phyloP scores from a whole-genome alignment of 2,797 vertebrate species.

The Tangara arthus region DNA sequence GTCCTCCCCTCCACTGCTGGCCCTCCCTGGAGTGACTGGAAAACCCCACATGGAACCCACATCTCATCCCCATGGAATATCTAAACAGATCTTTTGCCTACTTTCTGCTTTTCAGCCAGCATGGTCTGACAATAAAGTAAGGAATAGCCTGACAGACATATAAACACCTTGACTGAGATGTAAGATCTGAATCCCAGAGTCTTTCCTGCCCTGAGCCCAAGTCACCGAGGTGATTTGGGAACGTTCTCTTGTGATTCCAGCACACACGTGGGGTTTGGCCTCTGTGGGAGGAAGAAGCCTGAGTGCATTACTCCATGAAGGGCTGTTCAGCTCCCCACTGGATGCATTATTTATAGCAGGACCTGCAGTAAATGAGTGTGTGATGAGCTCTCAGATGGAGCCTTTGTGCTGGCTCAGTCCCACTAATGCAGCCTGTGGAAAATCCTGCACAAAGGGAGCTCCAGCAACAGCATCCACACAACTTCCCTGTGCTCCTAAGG shows the following conservation, averaged over 20 bases:
- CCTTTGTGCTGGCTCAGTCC: background rate
- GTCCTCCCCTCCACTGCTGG: background rate
- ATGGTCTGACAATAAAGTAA: background rate
- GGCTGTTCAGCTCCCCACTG: background rate
- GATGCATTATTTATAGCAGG: conserved; percentile 67
- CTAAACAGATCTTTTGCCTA: background rate
- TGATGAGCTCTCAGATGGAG: conserved; percentile 34
- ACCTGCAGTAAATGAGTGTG: conserved; percentile 42
- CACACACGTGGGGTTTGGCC: background rate
- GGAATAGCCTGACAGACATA: background rate
- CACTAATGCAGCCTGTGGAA: background rate
- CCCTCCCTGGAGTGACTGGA: background rate
- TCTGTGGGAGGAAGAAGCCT: conserved; percentile 18
- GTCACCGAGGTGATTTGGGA: background rate
- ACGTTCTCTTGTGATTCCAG: background rate
- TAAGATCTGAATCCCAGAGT: background rate
- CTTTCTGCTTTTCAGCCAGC: background rate
- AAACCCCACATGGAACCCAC: background rate
- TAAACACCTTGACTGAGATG: background rate
- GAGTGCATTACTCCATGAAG: conserved; percentile 38
- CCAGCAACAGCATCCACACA: background rate
- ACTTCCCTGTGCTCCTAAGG: background rate
- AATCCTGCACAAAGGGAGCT: background rate
- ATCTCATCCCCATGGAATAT: background rate
- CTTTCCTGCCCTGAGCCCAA: background rate